These are phyloP conservation scores for Morinoia aosen DNA, from an alignment of 2,888 invertebrate genomes.

Conservation along the genomic window DNA sequence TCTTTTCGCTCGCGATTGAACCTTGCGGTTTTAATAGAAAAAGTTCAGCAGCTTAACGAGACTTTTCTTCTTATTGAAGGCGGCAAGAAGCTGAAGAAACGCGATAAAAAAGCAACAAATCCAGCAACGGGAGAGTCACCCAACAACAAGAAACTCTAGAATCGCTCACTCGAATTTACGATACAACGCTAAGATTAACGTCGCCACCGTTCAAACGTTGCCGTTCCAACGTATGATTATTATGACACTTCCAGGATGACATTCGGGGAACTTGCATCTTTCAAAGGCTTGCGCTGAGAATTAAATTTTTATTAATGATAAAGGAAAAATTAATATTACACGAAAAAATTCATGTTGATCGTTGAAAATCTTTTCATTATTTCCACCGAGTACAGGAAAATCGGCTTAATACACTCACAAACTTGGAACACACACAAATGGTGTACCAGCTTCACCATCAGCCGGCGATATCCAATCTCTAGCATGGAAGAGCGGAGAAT, in stretches of 20 bases:
- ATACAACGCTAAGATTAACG: background rate
- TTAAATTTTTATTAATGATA: background rate
- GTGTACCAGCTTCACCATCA: background rate
- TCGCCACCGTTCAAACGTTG: background rate
- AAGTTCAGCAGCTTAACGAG: conserved; percentile 1
- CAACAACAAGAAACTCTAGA: background rate
- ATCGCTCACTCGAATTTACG: background rate
- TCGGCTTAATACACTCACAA: background rate
- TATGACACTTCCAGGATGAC: background rate
- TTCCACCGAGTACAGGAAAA: background rate
- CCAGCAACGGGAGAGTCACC: background rate
- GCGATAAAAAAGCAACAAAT: background rate
- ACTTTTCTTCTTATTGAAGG: background rate
- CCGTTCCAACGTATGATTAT: background rate
- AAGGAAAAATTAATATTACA: too few species aligned
- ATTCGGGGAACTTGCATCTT: background rate
- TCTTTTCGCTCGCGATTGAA: background rate
- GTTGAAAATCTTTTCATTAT: background rate
- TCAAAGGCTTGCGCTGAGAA: background rate
- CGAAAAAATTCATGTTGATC: too few species aligned
- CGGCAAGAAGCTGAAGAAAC: background rate
- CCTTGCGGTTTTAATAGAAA: background rate
- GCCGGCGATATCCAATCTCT: background rate
- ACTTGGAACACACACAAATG: background rate
- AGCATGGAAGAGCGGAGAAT: background rate